These are phyloP conservation scores for Megalurothrips usitatus DNA, from an alignment of 2,888 invertebrate genomes.

Conservation along the genomic window DNA sequence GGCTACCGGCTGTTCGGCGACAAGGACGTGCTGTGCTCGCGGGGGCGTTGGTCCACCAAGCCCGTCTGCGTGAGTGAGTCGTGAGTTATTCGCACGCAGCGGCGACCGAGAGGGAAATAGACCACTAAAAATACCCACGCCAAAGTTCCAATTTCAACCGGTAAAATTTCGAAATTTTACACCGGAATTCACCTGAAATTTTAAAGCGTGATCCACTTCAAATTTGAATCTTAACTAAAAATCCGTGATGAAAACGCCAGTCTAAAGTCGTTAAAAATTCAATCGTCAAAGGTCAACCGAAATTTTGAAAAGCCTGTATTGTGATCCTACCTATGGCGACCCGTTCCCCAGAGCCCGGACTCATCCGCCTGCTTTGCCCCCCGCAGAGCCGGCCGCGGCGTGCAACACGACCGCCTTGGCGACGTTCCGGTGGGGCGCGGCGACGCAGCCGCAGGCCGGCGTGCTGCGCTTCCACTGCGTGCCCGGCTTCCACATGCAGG, in stretches of 20 bases:
- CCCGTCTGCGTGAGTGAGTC: constrained; percentile 12
- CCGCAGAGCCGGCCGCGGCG: neutral
- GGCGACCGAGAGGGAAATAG: neutral
- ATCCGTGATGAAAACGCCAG: no score
- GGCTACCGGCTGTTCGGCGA: neutral
- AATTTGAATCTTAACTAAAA: no score
- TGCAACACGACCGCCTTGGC: neutral
- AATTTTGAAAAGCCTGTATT: no score
- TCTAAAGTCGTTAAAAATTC: no score
- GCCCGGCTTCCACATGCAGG: neutral
- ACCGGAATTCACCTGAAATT: neutral
- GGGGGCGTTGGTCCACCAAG: neutral
- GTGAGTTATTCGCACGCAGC: neutral
- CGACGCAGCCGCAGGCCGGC: neutral
- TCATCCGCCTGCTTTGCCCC: neutral
- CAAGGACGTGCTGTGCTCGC: neutral
- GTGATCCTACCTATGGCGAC: no score
- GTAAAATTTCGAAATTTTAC: neutral
- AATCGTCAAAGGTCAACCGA: no score
- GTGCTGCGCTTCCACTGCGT: neutral
- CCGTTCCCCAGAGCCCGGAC: no score
- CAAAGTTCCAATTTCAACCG: neutral
- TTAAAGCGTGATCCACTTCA: no score
- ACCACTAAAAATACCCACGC: neutral
- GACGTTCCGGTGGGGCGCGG: neutral